phyloP scores from a whole-genome alignment of 2,888 invertebrate species.

The Aradus depressus region DNA sequence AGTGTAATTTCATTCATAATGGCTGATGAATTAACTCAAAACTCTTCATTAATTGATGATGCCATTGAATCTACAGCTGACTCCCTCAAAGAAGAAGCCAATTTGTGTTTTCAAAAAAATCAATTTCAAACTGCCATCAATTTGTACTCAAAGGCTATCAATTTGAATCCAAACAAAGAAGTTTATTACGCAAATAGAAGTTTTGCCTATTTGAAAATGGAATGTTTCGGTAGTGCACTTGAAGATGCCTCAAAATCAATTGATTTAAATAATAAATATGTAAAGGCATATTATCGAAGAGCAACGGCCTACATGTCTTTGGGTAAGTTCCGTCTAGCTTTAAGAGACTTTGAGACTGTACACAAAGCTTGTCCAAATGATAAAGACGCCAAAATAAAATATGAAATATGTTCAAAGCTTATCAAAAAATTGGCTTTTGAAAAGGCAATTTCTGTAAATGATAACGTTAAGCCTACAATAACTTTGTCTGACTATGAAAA shows the following conservation, averaged over 20 bases:
- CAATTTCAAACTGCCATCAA: constrained; percentile 83
- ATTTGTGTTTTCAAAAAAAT: constrained; percentile 87
- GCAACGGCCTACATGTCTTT: constrained; percentile 96
- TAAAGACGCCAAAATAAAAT: constrained; percentile 86
- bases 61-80: too few species aligned
- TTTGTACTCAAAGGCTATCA: constrained; percentile 65
- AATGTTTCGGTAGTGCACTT: constrained; percentile 91
- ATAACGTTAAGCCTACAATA: constrained; percentile 72
- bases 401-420: constrained; percentile 88
- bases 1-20: too few species aligned
- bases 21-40: too few species aligned
- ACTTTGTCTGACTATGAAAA: constrained; percentile 80
- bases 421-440: constrained; percentile 91
- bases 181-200: constrained; percentile 91
- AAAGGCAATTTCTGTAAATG: constrained; percentile 90
- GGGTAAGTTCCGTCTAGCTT: constrained; percentile 92
- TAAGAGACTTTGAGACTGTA: constrained; percentile 94
- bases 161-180: constrained; percentile 63
- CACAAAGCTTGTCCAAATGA: constrained; percentile 85
- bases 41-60: too few species aligned
- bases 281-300: constrained; percentile 94
- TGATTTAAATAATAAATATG: constrained; percentile 74
- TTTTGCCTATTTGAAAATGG: constrained; percentile 84
- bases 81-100: constrained; percentile 78
- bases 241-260: constrained; percentile 86